Percentiles rank a stretch among this genome's conserved stretches.
Evolutionary conservation across 2,113 vertebrate genomes (phyloP).

Genomic region (Cygnus atratus): DNA sequence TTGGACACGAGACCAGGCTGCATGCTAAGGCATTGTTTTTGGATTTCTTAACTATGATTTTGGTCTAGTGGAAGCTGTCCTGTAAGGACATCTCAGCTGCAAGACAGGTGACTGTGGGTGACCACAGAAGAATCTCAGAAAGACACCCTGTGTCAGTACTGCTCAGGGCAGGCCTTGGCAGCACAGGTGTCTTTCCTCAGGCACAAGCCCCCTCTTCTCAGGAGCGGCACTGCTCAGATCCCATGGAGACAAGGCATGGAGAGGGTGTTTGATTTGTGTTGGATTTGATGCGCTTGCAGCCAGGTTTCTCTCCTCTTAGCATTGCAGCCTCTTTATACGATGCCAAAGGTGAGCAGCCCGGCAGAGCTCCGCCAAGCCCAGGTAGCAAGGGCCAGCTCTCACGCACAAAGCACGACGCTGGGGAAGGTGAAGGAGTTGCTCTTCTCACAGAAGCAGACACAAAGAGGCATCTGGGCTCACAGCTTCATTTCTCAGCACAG

Average conservation of each 20-base stretch:
- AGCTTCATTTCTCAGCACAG: neutral
- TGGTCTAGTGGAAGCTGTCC: neutral
- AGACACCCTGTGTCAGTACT: neutral
- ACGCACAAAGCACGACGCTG: accelerated
- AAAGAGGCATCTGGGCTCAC: neutral
- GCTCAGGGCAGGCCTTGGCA: neutral
- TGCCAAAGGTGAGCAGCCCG: neutral
- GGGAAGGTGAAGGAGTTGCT: neutral
- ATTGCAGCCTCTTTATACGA: neutral
- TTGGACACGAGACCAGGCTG: accelerated
- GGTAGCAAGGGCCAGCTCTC: neutral
- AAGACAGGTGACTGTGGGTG: neutral
- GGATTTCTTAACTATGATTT: neutral
- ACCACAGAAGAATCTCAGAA: neutral
- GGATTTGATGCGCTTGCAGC: neutral
- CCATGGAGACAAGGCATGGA: neutral
- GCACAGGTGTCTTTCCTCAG: neutral
- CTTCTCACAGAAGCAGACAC: neutral
- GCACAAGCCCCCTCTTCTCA: neutral
- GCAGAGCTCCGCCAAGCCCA: neutral
- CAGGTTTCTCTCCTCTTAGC: neutral
- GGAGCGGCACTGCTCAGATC: neutral
- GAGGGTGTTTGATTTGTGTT: neutral
- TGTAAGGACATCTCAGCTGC: neutral
- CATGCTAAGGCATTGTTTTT: neutral